Percentiles rank a stretch among this genome's conserved stretches.
phyloP scores from a whole-genome alignment of 2,113 vertebrate genomes.

The Elgaria multicarinata region DNA sequence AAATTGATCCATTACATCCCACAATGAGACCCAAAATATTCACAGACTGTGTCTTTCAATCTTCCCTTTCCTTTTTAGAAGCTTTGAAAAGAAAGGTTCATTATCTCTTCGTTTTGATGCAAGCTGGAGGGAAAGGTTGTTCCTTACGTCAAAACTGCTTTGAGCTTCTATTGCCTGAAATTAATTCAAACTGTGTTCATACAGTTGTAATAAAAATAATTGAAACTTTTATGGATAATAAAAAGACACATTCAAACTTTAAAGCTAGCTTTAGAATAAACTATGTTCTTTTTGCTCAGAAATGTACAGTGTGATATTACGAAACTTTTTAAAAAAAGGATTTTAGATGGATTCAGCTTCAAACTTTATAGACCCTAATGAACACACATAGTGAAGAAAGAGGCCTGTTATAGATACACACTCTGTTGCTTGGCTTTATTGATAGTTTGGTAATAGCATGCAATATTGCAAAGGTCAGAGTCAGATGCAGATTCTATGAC shows the following conservation, averaged over 20 bases:
- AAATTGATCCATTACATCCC: background rate
- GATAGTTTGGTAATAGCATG: constrained; percentile 49
- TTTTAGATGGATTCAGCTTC: constrained; percentile 31
- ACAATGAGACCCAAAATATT: constrained; percentile 12
- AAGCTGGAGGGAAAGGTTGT: constrained; percentile 40
- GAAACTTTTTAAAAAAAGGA: constrained; percentile 35
- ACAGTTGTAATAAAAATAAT: constrained; percentile 70
- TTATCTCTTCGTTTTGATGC: constrained; percentile 43
- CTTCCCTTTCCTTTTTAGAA: constrained; percentile 2
- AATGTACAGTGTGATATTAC: constrained; percentile 36
- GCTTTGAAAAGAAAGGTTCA: constrained; percentile 10
- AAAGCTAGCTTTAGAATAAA: constrained; percentile 59
- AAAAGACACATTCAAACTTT: constrained; percentile 24
- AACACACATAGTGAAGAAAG: constrained; percentile 48
- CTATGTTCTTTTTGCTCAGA: constrained; percentile 37
- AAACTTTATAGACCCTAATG: constrained; percentile 41
- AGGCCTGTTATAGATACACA: constrained; percentile 40
- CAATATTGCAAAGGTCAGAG: constrained; percentile 55
- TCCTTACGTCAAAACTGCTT: constrained; percentile 59
- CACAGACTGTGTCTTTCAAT: background rate
- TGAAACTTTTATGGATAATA: constrained; percentile 65
- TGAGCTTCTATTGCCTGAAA: constrained; percentile 44
- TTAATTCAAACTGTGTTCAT: constrained; percentile 58
- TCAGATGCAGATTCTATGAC: constrained; percentile 48
- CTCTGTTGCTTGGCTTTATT: constrained; percentile 44